phyloP scores from a whole-genome alignment of 2,888 invertebrate species.

The Pristionchus mayeri region DNA sequence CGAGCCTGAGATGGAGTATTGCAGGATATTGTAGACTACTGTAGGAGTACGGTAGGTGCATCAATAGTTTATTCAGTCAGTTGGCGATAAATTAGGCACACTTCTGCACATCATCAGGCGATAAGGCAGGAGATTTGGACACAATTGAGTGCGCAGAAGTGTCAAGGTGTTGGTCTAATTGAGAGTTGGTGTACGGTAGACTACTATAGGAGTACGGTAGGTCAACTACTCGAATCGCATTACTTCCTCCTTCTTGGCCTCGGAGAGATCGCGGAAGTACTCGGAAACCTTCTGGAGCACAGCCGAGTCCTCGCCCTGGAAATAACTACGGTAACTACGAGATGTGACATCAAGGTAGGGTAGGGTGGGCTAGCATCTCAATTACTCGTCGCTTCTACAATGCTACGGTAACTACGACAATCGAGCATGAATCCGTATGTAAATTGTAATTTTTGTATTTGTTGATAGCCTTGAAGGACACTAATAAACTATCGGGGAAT shows the following conservation, averaged over 20 bases:
- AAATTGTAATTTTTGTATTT: no score
- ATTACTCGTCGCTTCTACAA: no score
- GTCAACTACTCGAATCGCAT: neutral
- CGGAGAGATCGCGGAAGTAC: neutral
- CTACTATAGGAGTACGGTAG: neutral
- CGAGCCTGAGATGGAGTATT: neutral
- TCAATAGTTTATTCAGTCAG: neutral
- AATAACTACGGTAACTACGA: no score
- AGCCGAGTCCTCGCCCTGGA: neutral
- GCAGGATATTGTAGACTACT: neutral
- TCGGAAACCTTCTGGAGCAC: neutral
- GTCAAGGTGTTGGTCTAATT: neutral
- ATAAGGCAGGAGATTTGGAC: neutral
- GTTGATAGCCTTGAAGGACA: no score
- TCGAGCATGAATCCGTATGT: no score
- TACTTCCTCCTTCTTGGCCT: constrained; percentile 37
- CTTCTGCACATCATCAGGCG: neutral
- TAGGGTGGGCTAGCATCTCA: no score
- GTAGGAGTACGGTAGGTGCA: neutral
- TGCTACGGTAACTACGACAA: no score
- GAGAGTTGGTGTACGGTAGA: neutral
- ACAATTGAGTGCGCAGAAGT: neutral
- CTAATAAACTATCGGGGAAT: no score
- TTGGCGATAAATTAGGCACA: neutral
- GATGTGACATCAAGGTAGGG: no score